These are phyloP conservation scores for Synanthedon formicaeformis DNA, from an alignment of 2,888 invertebrate genomes.

Conservation along the genomic window DNA sequence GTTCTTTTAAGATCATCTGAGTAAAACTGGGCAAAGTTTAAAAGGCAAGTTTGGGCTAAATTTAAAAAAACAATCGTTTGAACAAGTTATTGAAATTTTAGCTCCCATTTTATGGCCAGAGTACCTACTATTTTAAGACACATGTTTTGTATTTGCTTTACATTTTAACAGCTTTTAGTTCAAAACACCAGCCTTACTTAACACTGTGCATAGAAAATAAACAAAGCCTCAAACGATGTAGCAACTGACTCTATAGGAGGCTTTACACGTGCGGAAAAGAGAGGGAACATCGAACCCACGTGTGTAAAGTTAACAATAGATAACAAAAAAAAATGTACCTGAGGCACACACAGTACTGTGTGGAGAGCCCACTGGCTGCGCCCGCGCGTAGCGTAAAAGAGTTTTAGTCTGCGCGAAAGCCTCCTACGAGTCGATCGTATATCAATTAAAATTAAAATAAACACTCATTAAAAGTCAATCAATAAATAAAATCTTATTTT, in stretches of 20 bases:
- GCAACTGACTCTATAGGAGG: slow-evolving; percentile 15
- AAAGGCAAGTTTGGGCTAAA: too few species aligned
- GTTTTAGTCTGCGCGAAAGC: slow-evolving; percentile 43
- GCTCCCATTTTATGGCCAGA: slow-evolving; percentile 25
- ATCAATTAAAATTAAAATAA: slow-evolving; percentile 7
- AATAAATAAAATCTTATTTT: too few species aligned
- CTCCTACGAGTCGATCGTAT: slow-evolving; percentile 34
- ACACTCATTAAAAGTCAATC: too few species aligned
- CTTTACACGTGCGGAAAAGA: slow-evolving; percentile 26
- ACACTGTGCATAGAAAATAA: slow-evolving; percentile 44
- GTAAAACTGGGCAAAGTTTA: too few species aligned
- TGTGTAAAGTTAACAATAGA: slow-evolving; percentile 63
- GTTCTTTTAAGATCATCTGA: too few species aligned
- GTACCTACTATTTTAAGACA: slow-evolving; percentile 16
- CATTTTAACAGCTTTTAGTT: slow-evolving; percentile 23
- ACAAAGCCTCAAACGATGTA: slow-evolving; percentile 37
- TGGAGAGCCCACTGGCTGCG: slow-evolving; percentile 34
- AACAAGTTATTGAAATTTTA: too few species aligned
- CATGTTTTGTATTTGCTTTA: slow-evolving; percentile 24
- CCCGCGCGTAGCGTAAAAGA: slow-evolving; percentile 34
- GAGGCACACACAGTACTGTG: slow-evolving; percentile 8
- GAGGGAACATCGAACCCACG: slow-evolving; percentile 42
- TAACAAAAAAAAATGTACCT: slow-evolving; percentile 59
- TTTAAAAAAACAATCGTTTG: too few species aligned
- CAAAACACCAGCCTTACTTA: slow-evolving; percentile 22